Percentiles rank a stretch among this genome's conserved stretches.
phyloP scores from a whole-genome alignment of 2,797 vertebrate genomes.

The Mormyrops boulengeri region DNA sequence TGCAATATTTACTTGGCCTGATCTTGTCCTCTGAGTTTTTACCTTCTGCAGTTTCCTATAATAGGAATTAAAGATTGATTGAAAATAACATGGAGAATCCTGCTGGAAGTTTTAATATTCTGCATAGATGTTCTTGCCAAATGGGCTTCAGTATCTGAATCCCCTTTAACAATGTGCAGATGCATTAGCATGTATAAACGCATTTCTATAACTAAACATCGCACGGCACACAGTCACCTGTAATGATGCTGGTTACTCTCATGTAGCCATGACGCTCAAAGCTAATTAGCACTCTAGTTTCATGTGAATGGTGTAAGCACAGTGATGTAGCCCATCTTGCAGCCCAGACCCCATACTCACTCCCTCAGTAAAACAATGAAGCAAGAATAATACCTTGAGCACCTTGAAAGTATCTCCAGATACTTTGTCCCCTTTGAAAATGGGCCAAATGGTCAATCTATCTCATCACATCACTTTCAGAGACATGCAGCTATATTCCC shows the following conservation, averaged over 20 bases:
- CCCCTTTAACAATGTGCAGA: background rate
- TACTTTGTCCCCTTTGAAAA: background rate
- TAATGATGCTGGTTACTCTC: background rate
- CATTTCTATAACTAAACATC: background rate
- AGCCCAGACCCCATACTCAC: background rate
- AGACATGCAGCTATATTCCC: background rate
- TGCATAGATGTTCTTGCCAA: background rate
- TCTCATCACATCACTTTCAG: background rate
- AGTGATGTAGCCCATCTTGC: background rate
- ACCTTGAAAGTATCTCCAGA: background rate
- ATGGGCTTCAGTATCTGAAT: background rate
- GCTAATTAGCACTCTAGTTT: background rate
- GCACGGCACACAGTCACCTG: background rate
- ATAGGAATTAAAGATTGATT: background rate
- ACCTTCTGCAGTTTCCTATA: background rate
- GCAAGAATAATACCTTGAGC: background rate
- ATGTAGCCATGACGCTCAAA: background rate
- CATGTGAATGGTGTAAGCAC: background rate
- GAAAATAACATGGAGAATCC: background rate
- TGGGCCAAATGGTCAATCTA: background rate
- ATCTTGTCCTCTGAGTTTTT: background rate
- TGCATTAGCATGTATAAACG: background rate
- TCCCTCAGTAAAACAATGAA: background rate
- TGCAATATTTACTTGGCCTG: slow-evolving; percentile 19
- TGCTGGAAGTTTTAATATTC: background rate